Base-by-base conservation (phyloP, 2,888 invertebrate genomes). In the Drosophila suboccidentalis region DNA sequence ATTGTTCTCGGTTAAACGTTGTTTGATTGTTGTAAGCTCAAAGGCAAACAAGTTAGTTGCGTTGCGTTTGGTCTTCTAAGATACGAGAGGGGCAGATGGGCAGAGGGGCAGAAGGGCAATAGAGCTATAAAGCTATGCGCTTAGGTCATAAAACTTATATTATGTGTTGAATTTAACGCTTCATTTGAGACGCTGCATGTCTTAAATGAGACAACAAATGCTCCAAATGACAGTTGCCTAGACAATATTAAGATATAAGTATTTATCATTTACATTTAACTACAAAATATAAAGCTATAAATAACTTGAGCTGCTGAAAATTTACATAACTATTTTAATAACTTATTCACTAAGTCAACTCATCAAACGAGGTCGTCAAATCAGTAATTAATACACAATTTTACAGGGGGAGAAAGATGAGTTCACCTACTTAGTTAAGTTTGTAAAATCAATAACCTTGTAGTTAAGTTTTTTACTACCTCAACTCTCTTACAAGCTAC, bases 141-240 rank as follows among this genome's bases (percentile, higher is more conserved):
- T 72, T 13, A 15, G 55, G 58, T 58, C 80, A 74, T 84, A 87
- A 84, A 87, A 79, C 64, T 76, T 74, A 69, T 85, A 84, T 85
- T 78, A 82, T 76, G 84, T 84, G 89, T 84, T 60, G 73, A 87
- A 84, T 84, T 87, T 82, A 67, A 74, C 85, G 86, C 84, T 69
- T 65, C 63, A 84, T 75, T 84, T 84, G 66, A 58, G 55, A 59
- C 60, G 71, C 55, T 46, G 71, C 61, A 49, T 34, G 44, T 62
- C 64, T 62, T 58, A 62, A 61, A 82, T 67, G 71, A 57, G 75
- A 46, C 71, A 59, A 61, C 58, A 69, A 65, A 44, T 64, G 54
- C 8, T 32, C 19, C 53, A 51, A 47, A 53, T 50, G 58, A 34
- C 44, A 61, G 50, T 36, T 46, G 43, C 17, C 41, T 50, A 51